Evolutionary conservation across 64 coral and sea anemone genomes (phyloP).

Genomic region (Hydrozoanthus tunicans): DNA sequence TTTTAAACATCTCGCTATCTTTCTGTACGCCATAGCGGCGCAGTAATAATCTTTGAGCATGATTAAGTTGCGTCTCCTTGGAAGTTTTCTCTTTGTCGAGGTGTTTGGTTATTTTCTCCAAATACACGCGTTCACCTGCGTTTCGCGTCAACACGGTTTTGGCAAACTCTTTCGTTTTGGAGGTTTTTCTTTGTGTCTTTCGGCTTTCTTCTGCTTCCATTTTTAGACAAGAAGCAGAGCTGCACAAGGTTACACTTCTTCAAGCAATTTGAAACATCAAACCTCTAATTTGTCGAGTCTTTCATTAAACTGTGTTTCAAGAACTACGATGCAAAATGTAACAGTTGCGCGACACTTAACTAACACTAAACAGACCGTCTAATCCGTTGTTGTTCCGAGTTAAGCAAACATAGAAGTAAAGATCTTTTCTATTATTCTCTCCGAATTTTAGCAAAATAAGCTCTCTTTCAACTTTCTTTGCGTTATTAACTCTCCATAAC

Average conservation of each 20-base stretch:
- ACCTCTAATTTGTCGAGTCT: neutral
- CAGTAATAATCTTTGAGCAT: slow-evolving; percentile 29
- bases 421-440: no score
- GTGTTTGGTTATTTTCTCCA: slow-evolving; percentile 35
- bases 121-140: neutral
- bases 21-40: slow-evolving; percentile 39
- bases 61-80: slow-evolving; percentile 13
- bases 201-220: neutral
- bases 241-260: neutral
- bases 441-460: no score
- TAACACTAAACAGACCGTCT: neutral
- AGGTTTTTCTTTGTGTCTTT: slow-evolving; percentile 20
- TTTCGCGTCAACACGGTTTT: slow-evolving; percentile 35
- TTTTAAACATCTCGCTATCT: neutral
- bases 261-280: neutral
- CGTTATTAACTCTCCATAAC: neutral
- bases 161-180: slow-evolving; percentile 11
- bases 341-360: neutral
- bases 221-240: neutral
- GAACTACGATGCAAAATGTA: neutral
- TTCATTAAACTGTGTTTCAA: neutral
- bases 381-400: neutral
- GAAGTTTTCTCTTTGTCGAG: slow-evolving; percentile 24
- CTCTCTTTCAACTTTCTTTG: neutral
- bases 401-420: neutral